phyloP scores from a whole-genome alignment of 2,113 vertebrate genomes.

The Propithecus coquereli region DNA sequence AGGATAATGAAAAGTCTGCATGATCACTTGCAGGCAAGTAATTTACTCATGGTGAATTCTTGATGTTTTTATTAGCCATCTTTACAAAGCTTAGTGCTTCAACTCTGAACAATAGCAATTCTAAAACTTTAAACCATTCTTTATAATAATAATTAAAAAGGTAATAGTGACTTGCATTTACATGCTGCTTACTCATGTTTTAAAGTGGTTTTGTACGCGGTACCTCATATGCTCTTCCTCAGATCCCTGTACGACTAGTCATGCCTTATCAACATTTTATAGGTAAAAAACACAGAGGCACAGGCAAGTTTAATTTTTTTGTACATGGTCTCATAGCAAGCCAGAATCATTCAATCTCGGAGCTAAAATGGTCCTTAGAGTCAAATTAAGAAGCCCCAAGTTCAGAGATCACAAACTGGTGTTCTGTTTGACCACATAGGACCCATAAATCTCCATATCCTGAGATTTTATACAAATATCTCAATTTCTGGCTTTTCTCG shows the following conservation, averaged over 20 bases:
- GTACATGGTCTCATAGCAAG: background rate
- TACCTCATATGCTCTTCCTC: background rate
- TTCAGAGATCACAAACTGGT: background rate
- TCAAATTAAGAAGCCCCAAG: background rate
- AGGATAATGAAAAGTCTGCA: background rate
- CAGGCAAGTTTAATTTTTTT: background rate
- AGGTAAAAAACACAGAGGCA: background rate
- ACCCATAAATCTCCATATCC: background rate
- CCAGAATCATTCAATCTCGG: background rate
- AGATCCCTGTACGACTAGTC: background rate
- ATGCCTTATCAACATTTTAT: background rate
- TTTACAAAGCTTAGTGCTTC: background rate
- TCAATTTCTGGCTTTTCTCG: background rate
- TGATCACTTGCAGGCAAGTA: background rate
- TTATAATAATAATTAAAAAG: background rate
- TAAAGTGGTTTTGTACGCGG: background rate
- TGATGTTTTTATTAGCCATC: background rate
- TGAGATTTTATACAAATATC: background rate
- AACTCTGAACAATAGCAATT: background rate
- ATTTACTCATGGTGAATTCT: background rate
- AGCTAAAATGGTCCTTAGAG: background rate
- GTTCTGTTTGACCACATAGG: background rate
- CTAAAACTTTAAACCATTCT: background rate
- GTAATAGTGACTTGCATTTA: background rate
- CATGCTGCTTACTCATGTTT: background rate